phyloP scores from a whole-genome alignment of 2,113 vertebrate species.

The Cynopterus brachyotis region DNA sequence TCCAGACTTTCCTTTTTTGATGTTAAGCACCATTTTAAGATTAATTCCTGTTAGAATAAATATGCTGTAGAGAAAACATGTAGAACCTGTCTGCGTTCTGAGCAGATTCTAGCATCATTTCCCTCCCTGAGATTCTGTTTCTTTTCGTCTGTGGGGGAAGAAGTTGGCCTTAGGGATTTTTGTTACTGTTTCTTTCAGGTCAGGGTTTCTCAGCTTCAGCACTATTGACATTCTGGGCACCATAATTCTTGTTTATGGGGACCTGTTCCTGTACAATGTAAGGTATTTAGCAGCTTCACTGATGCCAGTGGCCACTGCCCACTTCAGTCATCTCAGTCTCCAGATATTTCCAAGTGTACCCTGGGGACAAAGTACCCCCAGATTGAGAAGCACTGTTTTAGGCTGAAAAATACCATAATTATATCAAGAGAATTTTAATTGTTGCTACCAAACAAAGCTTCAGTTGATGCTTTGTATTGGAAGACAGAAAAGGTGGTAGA shows the following conservation, averaged over 20 bases:
- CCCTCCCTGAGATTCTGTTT: neutral
- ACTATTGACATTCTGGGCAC: neutral
- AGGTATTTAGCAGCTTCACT: neutral
- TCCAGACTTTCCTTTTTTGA: neutral
- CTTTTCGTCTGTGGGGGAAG: neutral
- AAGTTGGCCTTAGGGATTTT: neutral
- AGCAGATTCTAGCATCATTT: neutral
- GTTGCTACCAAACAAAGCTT: neutral
- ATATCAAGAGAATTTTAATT: neutral
- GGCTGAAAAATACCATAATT: neutral
- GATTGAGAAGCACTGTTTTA: neutral
- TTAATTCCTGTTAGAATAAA: neutral
- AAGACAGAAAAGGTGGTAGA: neutral
- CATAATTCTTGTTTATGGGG: neutral
- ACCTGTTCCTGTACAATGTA: neutral
- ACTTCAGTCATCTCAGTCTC: neutral
- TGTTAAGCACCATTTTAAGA: neutral
- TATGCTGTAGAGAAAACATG: rapidly evolving
- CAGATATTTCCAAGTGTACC: neutral
- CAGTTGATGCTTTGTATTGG: neutral
- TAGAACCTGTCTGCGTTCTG: neutral
- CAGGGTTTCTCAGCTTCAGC: neutral
- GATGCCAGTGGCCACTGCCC: neutral
- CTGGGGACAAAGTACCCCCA: neutral
- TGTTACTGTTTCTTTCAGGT: neutral